phyloP scores from a whole-genome alignment of 1,140 invertebrate genomes.

The Dendroctonus ponderosae region DNA sequence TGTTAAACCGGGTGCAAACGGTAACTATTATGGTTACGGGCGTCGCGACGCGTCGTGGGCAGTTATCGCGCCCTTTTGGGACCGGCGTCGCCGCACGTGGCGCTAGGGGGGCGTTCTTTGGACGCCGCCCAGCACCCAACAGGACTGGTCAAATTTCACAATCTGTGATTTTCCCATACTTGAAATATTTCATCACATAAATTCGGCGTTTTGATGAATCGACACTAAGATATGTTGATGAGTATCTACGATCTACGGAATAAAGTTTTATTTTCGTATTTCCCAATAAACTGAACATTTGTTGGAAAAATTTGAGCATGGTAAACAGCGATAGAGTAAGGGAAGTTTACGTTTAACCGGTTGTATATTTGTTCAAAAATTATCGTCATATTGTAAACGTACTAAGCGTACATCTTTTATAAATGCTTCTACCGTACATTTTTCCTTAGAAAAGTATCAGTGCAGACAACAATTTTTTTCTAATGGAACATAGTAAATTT shows the following conservation, averaged over 20 bases:
- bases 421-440: no score
- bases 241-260: not conserved
- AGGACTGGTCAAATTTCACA: not conserved
- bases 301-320: not conserved
- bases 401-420: no score
- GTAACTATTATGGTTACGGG: slow-evolving; percentile 32
- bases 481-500: no score
- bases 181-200: not conserved
- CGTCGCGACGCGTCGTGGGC: slow-evolving; percentile 30
- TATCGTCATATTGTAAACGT: no score
- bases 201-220: not conserved
- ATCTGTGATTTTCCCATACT: not conserved
- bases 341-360: no score
- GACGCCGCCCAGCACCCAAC: slow-evolving; percentile 24
- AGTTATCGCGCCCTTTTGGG: slow-evolving; percentile 32
- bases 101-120: slow-evolving; percentile 12
- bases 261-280: not conserved
- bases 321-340: not conserved
- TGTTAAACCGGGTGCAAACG: slow-evolving; percentile 30
- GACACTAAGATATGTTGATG: not conserved
- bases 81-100: slow-evolving; percentile 29
- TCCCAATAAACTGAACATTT: not conserved
- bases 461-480: no score
- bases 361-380: no score
- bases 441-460: no score